phyloP scores from a whole-genome alignment of 2,797 vertebrate genomes.

The Caiman crocodilus region DNA sequence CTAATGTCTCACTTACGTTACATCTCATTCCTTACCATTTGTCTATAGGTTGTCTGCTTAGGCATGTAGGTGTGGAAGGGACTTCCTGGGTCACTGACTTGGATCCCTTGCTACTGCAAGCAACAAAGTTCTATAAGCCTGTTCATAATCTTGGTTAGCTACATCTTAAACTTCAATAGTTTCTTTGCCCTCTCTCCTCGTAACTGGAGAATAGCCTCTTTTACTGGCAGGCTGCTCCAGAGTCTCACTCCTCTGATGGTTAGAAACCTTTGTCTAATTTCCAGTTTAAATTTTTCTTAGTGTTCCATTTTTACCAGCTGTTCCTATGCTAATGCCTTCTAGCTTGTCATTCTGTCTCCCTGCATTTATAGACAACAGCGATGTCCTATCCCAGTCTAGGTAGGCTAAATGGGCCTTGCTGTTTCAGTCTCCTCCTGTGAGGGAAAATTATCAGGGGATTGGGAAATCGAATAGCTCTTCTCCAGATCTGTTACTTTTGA shows the following conservation, averaged over 20 bases:
- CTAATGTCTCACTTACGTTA: not conserved
- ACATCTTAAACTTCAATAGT: not conserved
- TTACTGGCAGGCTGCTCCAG: constrained; percentile 50
- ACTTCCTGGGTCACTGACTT: fast-evolving
- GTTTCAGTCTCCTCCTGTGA: too few species aligned
- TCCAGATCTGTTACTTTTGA: too few species aligned
- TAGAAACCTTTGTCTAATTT: constrained; percentile 57
- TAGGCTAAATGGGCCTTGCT: too few species aligned
- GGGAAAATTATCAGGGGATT: too few species aligned
- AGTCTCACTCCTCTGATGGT: constrained; percentile 17
- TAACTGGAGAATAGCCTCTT: not conserved
- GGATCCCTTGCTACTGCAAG: not conserved
- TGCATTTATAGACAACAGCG: too few species aligned
- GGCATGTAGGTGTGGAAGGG: not conserved
- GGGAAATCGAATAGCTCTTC: too few species aligned
- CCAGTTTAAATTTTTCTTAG: not conserved
- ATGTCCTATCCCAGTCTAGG: too few species aligned
- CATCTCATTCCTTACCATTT: not conserved
- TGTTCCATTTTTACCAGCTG: constrained; percentile 28
- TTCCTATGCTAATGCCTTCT: constrained; percentile 27
- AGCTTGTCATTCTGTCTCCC: not conserved
- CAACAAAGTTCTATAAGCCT: constrained; percentile 30
- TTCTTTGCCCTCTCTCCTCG: constrained; percentile 1
- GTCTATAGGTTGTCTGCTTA: not conserved
- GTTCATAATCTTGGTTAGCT: constrained; percentile 3